phyloP scores from a whole-genome alignment of 2,113 vertebrate genomes.

The Hirundichthys speculiger region DNA sequence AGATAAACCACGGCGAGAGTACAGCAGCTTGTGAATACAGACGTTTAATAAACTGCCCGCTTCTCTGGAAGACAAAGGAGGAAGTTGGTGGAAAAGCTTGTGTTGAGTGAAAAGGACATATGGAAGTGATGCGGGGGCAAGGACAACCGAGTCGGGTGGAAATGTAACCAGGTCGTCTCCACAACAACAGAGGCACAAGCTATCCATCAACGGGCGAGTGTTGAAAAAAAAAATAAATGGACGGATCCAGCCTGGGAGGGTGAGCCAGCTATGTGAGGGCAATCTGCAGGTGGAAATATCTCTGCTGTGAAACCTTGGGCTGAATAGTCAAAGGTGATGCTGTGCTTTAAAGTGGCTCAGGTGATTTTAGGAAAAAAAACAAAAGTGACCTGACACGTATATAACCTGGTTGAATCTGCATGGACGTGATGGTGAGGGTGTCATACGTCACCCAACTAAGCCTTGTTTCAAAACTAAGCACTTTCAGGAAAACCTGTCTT shows the following conservation, averaged over 20 bases:
- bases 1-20: neutral
- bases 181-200: constrained; percentile 29
- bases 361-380: neutral
- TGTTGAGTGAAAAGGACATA: too few relatives aligned
- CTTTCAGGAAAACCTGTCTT: constrained; percentile 28
- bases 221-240: constrained; percentile 45
- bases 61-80: neutral
- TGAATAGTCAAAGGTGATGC: too few relatives aligned
- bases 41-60: neutral
- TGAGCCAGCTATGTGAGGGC: too few relatives aligned
- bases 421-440: neutral
- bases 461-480: neutral
- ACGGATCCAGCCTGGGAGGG: neutral
- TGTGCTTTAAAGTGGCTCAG: too few relatives aligned
- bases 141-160: neutral
- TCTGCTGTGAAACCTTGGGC: constrained; percentile 6
- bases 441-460: constrained; percentile 1
- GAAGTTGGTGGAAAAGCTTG: neutral
- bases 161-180: constrained; percentile 61
- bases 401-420: neutral
- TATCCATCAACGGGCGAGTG: constrained; percentile 49
- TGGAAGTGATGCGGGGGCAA: too few relatives aligned
- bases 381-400: too few relatives aligned
- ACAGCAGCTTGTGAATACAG: constrained; percentile 3
- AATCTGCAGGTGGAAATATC: constrained; percentile 18